Evolutionary conservation across 2,888 invertebrate genomes (phyloP), one percentile per base, ranked within the genome.

Genomic region (Rhogogaster chlorosoma): DNA sequence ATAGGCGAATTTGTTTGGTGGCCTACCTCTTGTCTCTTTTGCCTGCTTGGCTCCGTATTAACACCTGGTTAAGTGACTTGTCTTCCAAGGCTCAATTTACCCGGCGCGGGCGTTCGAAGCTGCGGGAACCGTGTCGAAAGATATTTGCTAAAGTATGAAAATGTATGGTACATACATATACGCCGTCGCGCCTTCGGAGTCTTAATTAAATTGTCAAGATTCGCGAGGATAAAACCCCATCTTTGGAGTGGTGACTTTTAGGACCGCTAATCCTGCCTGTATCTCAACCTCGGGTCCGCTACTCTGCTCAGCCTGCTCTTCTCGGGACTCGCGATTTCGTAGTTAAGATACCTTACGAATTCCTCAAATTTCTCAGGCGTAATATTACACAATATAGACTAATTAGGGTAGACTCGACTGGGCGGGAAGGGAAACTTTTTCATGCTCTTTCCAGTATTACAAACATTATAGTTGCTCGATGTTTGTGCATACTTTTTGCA

Each of bases 271-370:
- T 61, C 26, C 26, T 12, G 61, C 26, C 61, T 61, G 61, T 61
- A 22, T 4, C 26, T 61, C 61, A 61, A 26, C 61, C 61, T 61
- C 61, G 61, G 26, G 61, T 61, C 9, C 22, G 61, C 61, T 3
- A 53, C n/a, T 53, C 53, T 53, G 53, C 53, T 53, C 53, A 53
- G 53, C 53, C 53, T n/a, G n/a, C 67, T 22, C 29, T 29, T 67
- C 32, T 67, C 67, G 32, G 67, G 61, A 61, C 29, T 67, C 32
- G 18, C 67, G 67, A 67, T 67, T 67, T 67, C 67, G 67, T 32
- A 67, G 26, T 61, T 26, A 26, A 67, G 67, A 32, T 67, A 67
- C 32, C 32, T 32, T 29, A 32, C 29, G 67, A 67, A 67, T 67
- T 67, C 67, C 32, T 18, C 6, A 18, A 67, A 67, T 67, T 67